Evolutionary conservation across 1,140 invertebrate species (phyloP), one percentile per base, ranked within the genome.

Genomic region (Eriosoma lanigerum): DNA sequence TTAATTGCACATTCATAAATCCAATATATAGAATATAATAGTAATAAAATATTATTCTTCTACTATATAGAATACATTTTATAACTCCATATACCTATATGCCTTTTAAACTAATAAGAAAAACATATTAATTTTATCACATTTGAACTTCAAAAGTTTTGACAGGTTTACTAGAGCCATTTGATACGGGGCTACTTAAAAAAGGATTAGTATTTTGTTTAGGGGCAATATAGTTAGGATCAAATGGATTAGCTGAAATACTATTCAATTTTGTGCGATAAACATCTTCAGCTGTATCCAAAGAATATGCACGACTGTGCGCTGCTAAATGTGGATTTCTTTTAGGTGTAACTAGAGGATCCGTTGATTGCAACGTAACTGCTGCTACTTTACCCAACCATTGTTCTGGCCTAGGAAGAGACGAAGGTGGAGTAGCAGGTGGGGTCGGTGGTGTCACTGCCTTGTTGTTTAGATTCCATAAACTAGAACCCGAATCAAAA

Each of bases 181-280:
- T 68, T 21, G 64, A 15, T 21, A 58, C 48, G 2, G 81, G 64
- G 46, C 76, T 81, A 66, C 54, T 82, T 64, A 86, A 83, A 82
- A 88, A 89, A 5, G 88, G 87, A 82, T 88, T 89, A n/a, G 86
- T 86, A 54, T 82, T 85, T 72, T 58, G 64, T 46, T 60, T 73
- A 8, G 82, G 81, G 5, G 81, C 94, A 9, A 93, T 93, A 85
- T 95, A 93, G 84, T 95, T 95, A 0, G 94, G 94, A 87, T 96
- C 94, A 10, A 78, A 78, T 6, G 86, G 83, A 0, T 86, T 82
- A 17, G 86, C 85, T 48, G 81, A 84, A 50, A 84, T 84, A 70
- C 83, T 70, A 82, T 85, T 82, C 81, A 84, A 62, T 4, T 76
- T 66, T 48, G 81, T 73, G 54, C 81, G 81, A 13, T 80, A 68